A percentile compares a stretch with the other conserved stretches of the same genome.
phyloP scores from a whole-genome alignment of 2,888 invertebrate genomes.

The Lissocephala sabroskyi region DNA sequence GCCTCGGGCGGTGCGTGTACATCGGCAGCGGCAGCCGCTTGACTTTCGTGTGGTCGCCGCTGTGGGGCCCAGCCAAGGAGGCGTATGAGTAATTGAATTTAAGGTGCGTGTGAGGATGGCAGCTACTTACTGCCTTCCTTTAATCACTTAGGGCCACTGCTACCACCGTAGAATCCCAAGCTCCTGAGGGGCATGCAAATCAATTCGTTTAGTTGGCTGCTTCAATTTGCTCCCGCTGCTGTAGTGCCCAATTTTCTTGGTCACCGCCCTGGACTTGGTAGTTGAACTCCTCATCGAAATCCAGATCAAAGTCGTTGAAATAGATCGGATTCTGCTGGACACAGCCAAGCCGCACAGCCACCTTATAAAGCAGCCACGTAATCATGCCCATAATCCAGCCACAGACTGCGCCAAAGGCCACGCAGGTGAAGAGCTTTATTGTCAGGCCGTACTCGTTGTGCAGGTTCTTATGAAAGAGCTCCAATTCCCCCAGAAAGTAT shows the following conservation, averaged over 20 bases:
- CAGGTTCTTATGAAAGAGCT: slow-evolving; percentile 27
- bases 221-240: too few relatives aligned
- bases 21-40: background rate
- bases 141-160: too few relatives aligned
- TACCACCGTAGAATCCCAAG: too few relatives aligned
- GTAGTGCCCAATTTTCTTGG: too few relatives aligned
- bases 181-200: too few relatives aligned
- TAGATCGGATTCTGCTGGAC: too few relatives aligned
- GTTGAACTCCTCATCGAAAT: too few relatives aligned
- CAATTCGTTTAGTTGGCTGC: too few relatives aligned
- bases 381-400: slow-evolving; percentile 40
- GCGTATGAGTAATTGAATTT: slow-evolving; percentile 43
- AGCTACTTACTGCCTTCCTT: too few relatives aligned
- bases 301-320: too few relatives aligned
- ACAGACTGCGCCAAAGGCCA: slow-evolving; percentile 42
- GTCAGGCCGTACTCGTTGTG: slow-evolving; percentile 34
- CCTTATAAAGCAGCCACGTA: slow-evolving; percentile 27
- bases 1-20: slow-evolving; percentile 29
- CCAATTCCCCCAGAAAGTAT: slow-evolving; percentile 25
- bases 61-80: slow-evolving; percentile 7
- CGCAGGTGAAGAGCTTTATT: slow-evolving; percentile 37
- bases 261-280: too few relatives aligned
- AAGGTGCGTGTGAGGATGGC: too few relatives aligned
- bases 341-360: slow-evolving; percentile 19
- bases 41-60: slow-evolving; percentile 13